Percentiles rank a stretch among this genome's conserved stretches.
These are phyloP conservation scores for Erpetoichthys calabaricus DNA, from an alignment of 2,797 vertebrate species.

Conservation along the genomic window DNA sequence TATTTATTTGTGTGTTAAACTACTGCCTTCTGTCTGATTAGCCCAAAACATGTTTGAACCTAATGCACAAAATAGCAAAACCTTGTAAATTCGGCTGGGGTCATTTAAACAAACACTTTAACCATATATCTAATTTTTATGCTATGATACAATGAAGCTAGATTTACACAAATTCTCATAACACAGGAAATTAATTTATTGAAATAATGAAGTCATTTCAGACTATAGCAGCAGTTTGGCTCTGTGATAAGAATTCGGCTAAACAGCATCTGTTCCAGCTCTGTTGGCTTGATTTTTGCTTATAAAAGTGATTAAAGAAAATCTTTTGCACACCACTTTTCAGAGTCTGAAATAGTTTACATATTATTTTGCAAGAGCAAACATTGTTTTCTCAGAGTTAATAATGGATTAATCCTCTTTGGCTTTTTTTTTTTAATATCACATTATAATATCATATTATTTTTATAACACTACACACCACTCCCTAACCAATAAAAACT, in stretches of 20 bases:
- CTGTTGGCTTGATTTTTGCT: too few relatives aligned
- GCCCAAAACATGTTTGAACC: too few relatives aligned
- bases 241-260: too few relatives aligned
- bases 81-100: constrained; percentile 23
- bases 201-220: constrained; percentile 50
- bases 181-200: constrained; percentile 65
- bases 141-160: constrained; percentile 49
- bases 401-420: not conserved
- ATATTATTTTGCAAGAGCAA: not conserved
- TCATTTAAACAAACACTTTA: constrained; percentile 57
- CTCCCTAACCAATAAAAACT: too few relatives aligned
- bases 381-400: not conserved
- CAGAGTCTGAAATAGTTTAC: not conserved
- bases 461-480: too few relatives aligned
- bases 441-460: too few relatives aligned
- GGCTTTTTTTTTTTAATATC: not conserved
- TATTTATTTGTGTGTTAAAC: too few relatives aligned
- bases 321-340: not conserved
- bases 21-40: too few relatives aligned
- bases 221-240: too few relatives aligned
- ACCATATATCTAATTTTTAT: constrained; percentile 49
- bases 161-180: constrained; percentile 41
- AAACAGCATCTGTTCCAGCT: too few relatives aligned
- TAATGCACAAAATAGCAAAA: too few relatives aligned
- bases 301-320: too few relatives aligned